Evolutionary conservation across 1,140 invertebrate genomes (phyloP), one percentile per base, ranked within the genome.

Genomic region (Maniola jurtina): DNA sequence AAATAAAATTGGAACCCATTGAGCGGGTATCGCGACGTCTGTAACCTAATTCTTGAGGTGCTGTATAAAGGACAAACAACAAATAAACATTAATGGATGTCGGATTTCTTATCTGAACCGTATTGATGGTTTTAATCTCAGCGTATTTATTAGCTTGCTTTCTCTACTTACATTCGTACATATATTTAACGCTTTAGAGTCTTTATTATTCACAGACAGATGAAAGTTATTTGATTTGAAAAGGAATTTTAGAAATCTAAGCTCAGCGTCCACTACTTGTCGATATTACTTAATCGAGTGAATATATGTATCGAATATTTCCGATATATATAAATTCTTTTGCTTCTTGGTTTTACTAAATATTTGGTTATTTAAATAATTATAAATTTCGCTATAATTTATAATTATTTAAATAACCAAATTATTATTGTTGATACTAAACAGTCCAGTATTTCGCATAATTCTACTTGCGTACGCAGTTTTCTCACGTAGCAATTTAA

Each of bases 1-100:
- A 68, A 68, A 63, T 68, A 68, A 68, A 68, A 68, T 68, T 63
- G 66, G 66, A 64, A 63, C 56, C 61, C 47, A 59, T 63, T 68
- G 61, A 60, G 61, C 66, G 36, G 48, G 50, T 66, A 66, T 60
- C 64, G 56, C 54, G 54, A 64, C 57, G 64, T 64, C 56, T 16
- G 47, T 60, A 69, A 69, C 67, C 67, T 69, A 69, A 69, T 69
- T 69, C 61, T 64, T 45, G 35, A 16, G 45, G 14, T 64, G 50
- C 60, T 64, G 52, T 66, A 60, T 60, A 56, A 66, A 60, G 14
- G 57, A 69, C 60, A 42, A 55, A 68, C 61, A 64, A 64, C 55
- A 59, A 68, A 63, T 63, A 63, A 63, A 64, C 48, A 38, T 35
- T 67, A 61, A 67, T 7, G 14, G 48, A 7, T 8, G 48, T 16